Evolutionary conservation across 2,888 invertebrate species (phyloP).

Genomic region (Melanotus villosus): DNA sequence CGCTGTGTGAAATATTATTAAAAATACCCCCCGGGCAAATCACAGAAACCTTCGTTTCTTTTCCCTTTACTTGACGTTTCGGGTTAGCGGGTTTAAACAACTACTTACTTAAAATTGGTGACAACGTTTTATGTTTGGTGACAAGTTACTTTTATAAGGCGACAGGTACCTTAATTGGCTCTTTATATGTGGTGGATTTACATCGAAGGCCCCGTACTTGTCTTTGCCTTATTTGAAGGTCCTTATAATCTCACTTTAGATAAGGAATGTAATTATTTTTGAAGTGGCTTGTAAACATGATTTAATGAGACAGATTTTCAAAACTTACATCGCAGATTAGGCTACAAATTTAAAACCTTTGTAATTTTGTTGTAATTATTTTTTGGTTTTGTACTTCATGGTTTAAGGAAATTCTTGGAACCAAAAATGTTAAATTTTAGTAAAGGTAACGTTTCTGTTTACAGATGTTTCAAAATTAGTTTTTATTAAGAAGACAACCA

Average conservation of each 20-base stretch:
- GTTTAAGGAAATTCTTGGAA: too few relatives aligned
- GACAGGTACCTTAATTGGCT: slow-evolving; percentile 3
- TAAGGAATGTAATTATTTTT: too few relatives aligned
- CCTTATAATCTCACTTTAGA: background rate
- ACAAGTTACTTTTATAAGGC: slow-evolving; percentile 7
- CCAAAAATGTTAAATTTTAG: too few relatives aligned
- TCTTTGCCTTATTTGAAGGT: background rate
- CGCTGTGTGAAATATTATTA: slow-evolving; percentile 11
- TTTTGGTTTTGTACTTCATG: too few relatives aligned
- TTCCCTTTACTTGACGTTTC: background rate
- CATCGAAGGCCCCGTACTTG: background rate
- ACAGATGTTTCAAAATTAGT: too few relatives aligned
- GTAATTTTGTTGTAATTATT: too few relatives aligned
- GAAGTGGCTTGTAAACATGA: too few relatives aligned
- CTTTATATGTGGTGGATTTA: background rate
- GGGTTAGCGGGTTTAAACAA: background rate
- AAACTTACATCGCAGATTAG: too few relatives aligned
- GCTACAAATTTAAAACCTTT: too few relatives aligned
- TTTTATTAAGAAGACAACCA: too few relatives aligned
- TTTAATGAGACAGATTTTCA: too few relatives aligned
- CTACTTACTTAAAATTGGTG: background rate
- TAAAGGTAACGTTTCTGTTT: too few relatives aligned
- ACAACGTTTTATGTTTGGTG: slow-evolving; percentile 5
- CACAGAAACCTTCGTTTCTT: background rate
- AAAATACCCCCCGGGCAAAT: slow-evolving; percentile 4